Base-by-base conservation (phyloP, 2,888 invertebrate genomes). In the Abrostola triplasia region DNA sequence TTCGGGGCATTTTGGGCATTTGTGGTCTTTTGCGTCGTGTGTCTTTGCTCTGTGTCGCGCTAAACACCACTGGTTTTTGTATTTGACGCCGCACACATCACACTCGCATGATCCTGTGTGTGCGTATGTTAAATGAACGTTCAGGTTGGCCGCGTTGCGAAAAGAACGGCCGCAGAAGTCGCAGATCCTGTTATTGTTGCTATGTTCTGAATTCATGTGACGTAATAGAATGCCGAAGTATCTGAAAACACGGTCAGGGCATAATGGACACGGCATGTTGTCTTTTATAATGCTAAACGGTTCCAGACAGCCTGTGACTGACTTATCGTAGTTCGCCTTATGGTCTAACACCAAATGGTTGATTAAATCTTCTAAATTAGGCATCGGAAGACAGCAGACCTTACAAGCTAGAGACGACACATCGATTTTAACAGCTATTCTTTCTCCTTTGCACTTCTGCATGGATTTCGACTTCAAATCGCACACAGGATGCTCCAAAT, bases 101-200 rank as follows among this genome's bases (percentile, higher is more conserved):
- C 94, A 94, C 67, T 91, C 89, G 41, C 88, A 89, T 0, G 87
- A 79, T 0, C 91, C 93, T 0, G 87, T 90, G 57, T 94, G 94
- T 0, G 89, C 83, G 57, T 93, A 88, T 0, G 86, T 85, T 36
- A 93, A 87, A 44, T 94, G 94, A 0, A 92, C 88, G 38, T 89
- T 90, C 0, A 94, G 77, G 77, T 92, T 93, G 0, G 88, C 81
- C 0, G 86, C 88, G 7, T 84, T 90, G 1, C 90, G 86, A 40
- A 92, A 94, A 40, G 88, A 87, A 0, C 90, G 84, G 0, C 94
- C 94, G 67, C 94, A 94, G 57, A 89, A 92, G 58, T 92, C 92
- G 71, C 94, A 94, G 10, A 94, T 93, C 11, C 87, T 86, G 37
- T 90, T 93, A 47, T 93, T 92, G 36, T 92, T 88, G 52, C 88